Evolutionary conservation across 1,140 invertebrate species (phyloP).

Genomic region (Trichonephila clavata): DNA sequence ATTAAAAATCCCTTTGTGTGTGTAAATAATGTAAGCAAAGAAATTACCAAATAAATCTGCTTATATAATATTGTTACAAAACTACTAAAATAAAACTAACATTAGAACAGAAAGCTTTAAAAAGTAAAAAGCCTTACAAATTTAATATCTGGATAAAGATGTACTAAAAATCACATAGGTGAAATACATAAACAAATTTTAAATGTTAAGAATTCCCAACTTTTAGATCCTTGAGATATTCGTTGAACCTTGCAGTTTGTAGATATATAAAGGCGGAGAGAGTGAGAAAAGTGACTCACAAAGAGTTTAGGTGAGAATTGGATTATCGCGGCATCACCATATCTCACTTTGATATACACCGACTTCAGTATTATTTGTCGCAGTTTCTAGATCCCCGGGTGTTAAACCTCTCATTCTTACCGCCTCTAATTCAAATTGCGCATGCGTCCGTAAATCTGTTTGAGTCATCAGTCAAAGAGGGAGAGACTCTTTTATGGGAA

Average conservation of each 20-base stretch:
- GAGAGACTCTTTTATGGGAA: not conserved
- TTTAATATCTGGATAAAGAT: no score
- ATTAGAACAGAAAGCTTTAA: no score
- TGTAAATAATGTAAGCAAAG: no score
- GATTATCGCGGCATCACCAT: not conserved
- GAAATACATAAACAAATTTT: no score
- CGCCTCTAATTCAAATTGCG: not conserved
- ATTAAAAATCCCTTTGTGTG: no score
- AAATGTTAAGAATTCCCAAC: no score
- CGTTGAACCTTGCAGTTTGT: not conserved
- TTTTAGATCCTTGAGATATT: not conserved
- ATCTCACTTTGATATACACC: slow-evolving; percentile 16
- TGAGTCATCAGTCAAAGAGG: slow-evolving; percentile 4
- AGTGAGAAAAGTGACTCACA: not conserved
- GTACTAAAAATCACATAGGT: no score
- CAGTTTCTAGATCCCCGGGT: not conserved
- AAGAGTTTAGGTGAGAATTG: slow-evolving; percentile 37
- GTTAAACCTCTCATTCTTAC: not conserved
- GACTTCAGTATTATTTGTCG: slow-evolving; percentile 4
- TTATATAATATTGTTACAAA: no score
- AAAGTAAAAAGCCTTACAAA: no score
- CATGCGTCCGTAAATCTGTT: not conserved
- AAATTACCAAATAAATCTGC: no score
- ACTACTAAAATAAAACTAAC: no score
- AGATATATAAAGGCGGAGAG: not conserved